phyloP scores from a whole-genome alignment of 2,113 vertebrate species.

The Phylloscopus trochilus region DNA sequence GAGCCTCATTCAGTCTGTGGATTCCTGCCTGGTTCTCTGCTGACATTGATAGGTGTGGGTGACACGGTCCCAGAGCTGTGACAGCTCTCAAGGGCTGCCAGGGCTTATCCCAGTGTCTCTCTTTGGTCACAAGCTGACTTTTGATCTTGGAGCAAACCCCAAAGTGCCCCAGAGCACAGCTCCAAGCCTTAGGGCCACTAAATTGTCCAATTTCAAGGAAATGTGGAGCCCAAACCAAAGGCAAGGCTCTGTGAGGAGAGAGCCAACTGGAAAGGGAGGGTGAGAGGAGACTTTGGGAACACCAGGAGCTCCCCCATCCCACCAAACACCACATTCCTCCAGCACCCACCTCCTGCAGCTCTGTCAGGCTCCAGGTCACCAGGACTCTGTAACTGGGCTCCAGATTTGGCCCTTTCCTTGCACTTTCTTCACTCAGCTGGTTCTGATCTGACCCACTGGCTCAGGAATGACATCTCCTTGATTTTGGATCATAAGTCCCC shows the following conservation, averaged over 20 bases:
- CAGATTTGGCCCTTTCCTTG: neutral
- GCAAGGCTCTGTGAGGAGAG: neutral
- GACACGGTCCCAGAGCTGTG: neutral
- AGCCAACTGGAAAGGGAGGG: neutral
- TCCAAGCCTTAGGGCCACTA: neutral
- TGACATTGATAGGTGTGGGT: neutral
- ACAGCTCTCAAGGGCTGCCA: neutral
- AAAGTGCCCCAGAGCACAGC: neutral
- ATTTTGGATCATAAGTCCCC: fast-evolving
- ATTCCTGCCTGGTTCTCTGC: neutral
- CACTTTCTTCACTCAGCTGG: neutral
- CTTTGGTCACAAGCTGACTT: neutral
- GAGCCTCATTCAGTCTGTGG: neutral
- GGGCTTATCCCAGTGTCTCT: neutral
- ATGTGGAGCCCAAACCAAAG: neutral
- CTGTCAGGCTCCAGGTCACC: neutral
- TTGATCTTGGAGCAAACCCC: neutral
- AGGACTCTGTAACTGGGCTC: neutral
- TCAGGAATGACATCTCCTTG: neutral
- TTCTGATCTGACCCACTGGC: neutral
- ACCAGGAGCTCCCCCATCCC: neutral
- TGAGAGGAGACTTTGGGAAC: neutral
- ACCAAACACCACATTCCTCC: neutral
- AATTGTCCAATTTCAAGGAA: neutral
- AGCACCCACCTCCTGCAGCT: neutral